Evolutionary conservation across 2,797 vertebrate genomes (phyloP).

Genomic region (Falco naumanni): DNA sequence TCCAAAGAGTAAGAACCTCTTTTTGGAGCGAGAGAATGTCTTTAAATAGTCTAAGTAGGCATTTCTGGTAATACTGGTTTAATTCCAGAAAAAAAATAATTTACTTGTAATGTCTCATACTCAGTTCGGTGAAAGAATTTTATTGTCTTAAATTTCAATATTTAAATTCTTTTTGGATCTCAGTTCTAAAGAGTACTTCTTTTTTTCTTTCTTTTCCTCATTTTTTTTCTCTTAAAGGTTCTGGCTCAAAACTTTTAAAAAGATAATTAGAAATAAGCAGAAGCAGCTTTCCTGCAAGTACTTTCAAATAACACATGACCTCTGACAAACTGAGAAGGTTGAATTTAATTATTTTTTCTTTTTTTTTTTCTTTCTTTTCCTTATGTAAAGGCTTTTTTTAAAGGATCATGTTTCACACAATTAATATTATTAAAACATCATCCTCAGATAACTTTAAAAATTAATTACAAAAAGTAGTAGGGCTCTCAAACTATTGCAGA

Average conservation of each 20-base stretch:
- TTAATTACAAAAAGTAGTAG: neutral
- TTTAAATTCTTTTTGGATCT: neutral
- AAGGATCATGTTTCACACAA: neutral
- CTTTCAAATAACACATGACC: neutral
- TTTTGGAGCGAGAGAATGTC: neutral
- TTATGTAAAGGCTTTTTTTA: neutral
- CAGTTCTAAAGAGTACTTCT: neutral
- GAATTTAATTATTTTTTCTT: neutral
- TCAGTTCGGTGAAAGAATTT: neutral
- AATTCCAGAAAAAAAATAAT: neutral
- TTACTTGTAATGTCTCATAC: neutral
- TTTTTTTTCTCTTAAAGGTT: neutral
- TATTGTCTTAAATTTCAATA: neutral
- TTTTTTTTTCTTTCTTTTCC: neutral
- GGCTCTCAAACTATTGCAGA: neutral
- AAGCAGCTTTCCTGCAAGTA: neutral
- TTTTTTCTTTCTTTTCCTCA: neutral
- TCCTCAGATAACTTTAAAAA: neutral
- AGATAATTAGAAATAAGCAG: neutral
- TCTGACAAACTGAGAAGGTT: neutral
- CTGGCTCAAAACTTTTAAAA: neutral
- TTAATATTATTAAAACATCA: neutral
- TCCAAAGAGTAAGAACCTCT: neutral
- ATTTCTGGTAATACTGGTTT: neutral
- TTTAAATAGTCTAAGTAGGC: neutral